Evolutionary conservation across 2,888 invertebrate species (phyloP).

Genomic region (Gasteruption jaculator): DNA sequence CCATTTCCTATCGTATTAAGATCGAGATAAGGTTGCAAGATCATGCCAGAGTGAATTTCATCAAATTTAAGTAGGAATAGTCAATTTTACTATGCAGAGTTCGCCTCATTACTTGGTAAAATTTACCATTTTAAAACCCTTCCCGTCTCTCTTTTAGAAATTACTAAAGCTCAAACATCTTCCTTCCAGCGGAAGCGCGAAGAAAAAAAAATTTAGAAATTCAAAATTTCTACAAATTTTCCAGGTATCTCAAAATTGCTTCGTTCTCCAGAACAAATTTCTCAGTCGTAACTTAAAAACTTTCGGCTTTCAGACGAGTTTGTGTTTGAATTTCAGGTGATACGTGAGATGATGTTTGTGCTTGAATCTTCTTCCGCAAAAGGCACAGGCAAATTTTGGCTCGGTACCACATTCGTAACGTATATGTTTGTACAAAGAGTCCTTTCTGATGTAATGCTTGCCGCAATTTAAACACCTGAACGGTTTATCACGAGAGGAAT

Average conservation of each 20-base stretch:
- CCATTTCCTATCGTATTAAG: too few species aligned
- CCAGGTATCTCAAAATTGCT: too few species aligned
- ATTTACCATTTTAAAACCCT: too few species aligned
- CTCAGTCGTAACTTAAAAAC: not conserved
- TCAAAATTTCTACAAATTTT: too few species aligned
- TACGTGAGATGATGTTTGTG: conserved; percentile 27
- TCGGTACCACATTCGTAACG: conserved; percentile 40
- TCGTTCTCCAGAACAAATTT: conserved; percentile 10
- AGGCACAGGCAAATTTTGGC: conserved; percentile 36
- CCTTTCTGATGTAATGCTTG: conserved; percentile 34
- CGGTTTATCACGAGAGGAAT: conserved; percentile 17
- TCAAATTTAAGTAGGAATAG: too few species aligned
- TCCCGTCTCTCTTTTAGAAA: too few species aligned
- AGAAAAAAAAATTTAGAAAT: not conserved
- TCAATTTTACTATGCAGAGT: too few species aligned
- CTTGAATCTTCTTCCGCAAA: conserved; percentile 28
- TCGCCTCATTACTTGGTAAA: too few species aligned
- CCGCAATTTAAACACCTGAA: conserved; percentile 33
- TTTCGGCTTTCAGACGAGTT: not conserved
- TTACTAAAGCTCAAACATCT: too few species aligned
- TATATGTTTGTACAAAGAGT: conserved; percentile 35
- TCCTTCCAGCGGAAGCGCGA: not conserved
- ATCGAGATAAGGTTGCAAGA: too few species aligned
- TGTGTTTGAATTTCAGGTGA: conserved; percentile 14
- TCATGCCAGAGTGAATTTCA: too few species aligned